These are phyloP conservation scores for Coendou prehensilis DNA, from an alignment of 2,797 vertebrate genomes.

Conservation along the genomic window DNA sequence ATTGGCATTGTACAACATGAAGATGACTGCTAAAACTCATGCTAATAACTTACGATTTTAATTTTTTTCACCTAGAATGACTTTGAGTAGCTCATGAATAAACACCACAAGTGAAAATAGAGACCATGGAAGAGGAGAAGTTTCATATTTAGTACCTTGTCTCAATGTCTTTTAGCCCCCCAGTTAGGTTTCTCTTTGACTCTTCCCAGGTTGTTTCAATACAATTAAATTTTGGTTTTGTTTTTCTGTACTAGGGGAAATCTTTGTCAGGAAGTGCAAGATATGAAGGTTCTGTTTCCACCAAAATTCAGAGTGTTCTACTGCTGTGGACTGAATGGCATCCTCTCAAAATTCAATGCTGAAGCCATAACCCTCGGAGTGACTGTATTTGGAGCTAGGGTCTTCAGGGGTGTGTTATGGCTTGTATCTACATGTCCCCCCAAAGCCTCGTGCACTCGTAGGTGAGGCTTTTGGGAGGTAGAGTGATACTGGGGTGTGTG, in stretches of 20 bases:
- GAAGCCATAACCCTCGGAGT: neutral
- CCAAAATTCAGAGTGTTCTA: neutral
- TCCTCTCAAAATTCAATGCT: neutral
- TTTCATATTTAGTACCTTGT: neutral
- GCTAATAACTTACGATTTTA: neutral
- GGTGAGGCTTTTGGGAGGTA: too few relatives aligned
- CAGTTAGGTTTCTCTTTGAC: neutral
- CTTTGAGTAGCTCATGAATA: neutral
- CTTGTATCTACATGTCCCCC: neutral
- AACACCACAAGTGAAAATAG: neutral
- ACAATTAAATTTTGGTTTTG: neutral
- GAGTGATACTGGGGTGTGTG: neutral
- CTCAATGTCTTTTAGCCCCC: neutral
- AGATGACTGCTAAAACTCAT: neutral
- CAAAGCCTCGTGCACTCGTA: neutral
- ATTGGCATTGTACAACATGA: neutral
- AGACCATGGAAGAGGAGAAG: neutral
- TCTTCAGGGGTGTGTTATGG: neutral
- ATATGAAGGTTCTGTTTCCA: neutral
- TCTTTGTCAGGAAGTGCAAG: neutral
- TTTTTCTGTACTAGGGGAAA: neutral
- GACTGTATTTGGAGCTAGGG: neutral
- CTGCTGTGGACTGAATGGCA: neutral
- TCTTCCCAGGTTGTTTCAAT: neutral
- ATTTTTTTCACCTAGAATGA: conserved; percentile 13